Evolutionary conservation across 2,888 invertebrate species (phyloP).

Genomic region (Caenorhabditis panamensis): DNA sequence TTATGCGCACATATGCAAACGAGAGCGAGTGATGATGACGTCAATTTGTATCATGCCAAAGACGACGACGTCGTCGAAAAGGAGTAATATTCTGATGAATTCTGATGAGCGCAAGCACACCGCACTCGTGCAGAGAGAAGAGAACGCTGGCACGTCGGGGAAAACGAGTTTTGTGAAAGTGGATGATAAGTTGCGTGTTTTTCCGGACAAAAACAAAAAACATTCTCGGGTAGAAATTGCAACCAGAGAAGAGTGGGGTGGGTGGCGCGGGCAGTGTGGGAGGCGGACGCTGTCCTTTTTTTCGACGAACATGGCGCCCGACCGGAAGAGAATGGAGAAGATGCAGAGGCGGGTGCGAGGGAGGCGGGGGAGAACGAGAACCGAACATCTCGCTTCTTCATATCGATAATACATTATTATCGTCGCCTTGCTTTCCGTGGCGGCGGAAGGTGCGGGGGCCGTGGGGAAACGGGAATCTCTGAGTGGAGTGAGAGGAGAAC

Average conservation of each 20-base stretch:
- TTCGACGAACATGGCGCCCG: constrained; percentile 11
- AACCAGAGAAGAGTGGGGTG: constrained; percentile 17
- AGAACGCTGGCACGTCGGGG: constrained; percentile 4
- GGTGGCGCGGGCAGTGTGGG: constrained; percentile 9
- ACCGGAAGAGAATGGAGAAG: constrained; percentile 10
- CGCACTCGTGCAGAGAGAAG: background rate
- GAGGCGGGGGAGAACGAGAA: constrained; percentile 27
- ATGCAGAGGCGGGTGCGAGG: constrained; percentile 6
- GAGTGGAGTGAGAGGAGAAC: constrained; percentile 1
- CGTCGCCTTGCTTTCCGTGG: constrained; percentile 8
- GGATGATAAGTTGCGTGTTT: constrained; percentile 18
- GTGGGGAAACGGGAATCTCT: constrained; percentile 17
- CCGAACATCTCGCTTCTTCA: constrained; percentile 24
- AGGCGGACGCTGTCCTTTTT: constrained; percentile 12
- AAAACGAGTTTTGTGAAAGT: constrained; percentile 14
- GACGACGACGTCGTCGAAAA: constrained; percentile 7
- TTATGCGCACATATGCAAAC: constrained; percentile 55
- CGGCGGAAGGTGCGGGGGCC: constrained; percentile 37
- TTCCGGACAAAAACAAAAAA: constrained; percentile 24
- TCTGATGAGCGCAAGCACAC: constrained; percentile 27
- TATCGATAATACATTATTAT: constrained; percentile 24
- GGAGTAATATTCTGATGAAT: constrained; percentile 26
- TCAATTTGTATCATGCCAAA: constrained; percentile 40
- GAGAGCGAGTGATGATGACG: constrained; percentile 44
- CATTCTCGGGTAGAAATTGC: constrained; percentile 10